phyloP scores from a whole-genome alignment of 1,140 invertebrate genomes.

The Drosophila elegans region DNA sequence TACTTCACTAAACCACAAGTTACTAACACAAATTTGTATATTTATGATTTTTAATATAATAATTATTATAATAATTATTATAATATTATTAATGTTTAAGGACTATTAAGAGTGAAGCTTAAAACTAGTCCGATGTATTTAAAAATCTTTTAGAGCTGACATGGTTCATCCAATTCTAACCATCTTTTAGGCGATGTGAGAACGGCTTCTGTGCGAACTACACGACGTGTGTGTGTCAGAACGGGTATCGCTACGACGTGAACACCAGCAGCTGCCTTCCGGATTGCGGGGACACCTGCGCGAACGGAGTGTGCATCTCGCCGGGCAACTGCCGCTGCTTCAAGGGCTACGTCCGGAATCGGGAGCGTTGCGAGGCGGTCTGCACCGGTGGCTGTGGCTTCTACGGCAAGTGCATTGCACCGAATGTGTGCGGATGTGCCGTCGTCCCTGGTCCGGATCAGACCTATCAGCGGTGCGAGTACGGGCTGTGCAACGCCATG shows the following conservation, averaged over 20 bases:
- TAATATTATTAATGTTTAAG: too few relatives aligned
- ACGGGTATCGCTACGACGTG: conserved; percentile 86
- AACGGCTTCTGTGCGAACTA: conserved; percentile 87
- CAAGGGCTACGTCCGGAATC: conserved; percentile 85
- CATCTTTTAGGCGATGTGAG: conserved; percentile 83
- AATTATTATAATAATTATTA: too few relatives aligned
- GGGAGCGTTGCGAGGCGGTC: conserved; percentile 67
- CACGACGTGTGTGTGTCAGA: conserved; percentile 87
- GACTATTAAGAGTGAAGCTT: not conserved
- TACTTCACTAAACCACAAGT: not conserved
- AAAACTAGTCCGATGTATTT: too few relatives aligned
- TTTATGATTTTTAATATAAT: not conserved
- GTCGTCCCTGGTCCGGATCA: conserved; percentile 57
- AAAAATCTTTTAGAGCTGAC: not conserved
- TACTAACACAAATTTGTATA: not conserved
- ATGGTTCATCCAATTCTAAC: not conserved
- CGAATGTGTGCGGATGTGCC: conserved; percentile 75
- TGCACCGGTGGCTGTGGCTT: conserved; percentile 76
- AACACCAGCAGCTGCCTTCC: conserved; percentile 77
- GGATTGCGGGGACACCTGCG: conserved; percentile 76
- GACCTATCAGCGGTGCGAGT: conserved; percentile 67
- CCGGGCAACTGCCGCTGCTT: conserved; percentile 87
- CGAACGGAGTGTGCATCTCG: conserved; percentile 85
- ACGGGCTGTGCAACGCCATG: conserved; percentile 64
- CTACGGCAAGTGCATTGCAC: conserved; percentile 78